phyloP scores from a whole-genome alignment of 2,113 vertebrate species.

The Eublepharis macularius region DNA sequence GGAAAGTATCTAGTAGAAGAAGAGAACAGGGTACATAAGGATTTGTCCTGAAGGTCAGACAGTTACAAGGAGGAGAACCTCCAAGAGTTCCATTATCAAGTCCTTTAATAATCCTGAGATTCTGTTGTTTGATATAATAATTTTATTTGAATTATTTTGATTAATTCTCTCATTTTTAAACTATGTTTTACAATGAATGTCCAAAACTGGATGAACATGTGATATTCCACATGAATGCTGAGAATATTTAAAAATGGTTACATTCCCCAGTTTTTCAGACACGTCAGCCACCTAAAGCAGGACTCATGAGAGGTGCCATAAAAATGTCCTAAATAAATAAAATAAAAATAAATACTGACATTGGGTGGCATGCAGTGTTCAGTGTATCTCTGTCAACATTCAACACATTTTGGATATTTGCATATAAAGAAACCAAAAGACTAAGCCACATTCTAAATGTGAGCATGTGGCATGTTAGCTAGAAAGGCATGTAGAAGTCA shows the following conservation, averaged over 20 bases:
- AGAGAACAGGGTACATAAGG: not conserved
- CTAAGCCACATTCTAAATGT: constrained; percentile 11
- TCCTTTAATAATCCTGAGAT: no score
- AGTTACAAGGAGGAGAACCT: no score
- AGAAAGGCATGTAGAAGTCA: not conserved
- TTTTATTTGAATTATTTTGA: not conserved
- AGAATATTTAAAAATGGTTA: not conserved
- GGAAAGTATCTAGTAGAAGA: not conserved
- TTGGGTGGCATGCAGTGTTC: no score
- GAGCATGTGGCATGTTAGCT: not conserved
- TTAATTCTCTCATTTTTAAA: not conserved
- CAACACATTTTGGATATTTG: no score
- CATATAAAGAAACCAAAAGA: no score
- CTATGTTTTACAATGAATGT: not conserved
- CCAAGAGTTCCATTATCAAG: not conserved
- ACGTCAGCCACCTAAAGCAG: not conserved
- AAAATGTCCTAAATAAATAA: no score
- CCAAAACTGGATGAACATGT: not conserved
- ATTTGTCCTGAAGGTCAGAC: not conserved
- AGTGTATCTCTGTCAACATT: no score
- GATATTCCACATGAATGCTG: not conserved
- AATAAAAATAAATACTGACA: no score
- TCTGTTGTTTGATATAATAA: not conserved
- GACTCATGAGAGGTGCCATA: no score
- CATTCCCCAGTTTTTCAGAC: not conserved